Percentiles rank a stretch among this genome's conserved stretches.
Evolutionary conservation across 2,888 invertebrate genomes (phyloP).

Genomic region (Epicampocera succincta): DNA sequence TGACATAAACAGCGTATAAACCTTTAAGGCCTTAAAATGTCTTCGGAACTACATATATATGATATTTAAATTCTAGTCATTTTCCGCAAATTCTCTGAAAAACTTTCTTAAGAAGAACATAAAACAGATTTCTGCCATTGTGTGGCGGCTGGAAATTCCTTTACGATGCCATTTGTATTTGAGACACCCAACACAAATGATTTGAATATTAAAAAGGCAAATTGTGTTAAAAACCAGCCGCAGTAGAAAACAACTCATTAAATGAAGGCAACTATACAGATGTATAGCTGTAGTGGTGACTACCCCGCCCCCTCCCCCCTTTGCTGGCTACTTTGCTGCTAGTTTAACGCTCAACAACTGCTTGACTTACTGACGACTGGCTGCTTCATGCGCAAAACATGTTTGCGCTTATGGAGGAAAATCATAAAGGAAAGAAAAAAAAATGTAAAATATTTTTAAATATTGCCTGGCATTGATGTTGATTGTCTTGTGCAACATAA

Average conservation of each 20-base stretch:
- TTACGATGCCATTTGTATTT: slow-evolving; percentile 41
- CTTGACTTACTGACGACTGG: slow-evolving; percentile 9
- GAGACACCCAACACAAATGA: slow-evolving; percentile 50
- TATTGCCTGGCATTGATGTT: slow-evolving; percentile 14
- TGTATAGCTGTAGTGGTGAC: slow-evolving; percentile 4
- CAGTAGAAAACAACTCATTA: slow-evolving; percentile 50
- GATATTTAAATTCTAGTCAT: slow-evolving; percentile 50
- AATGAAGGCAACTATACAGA: slow-evolving; percentile 23
- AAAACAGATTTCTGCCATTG: slow-evolving; percentile 31
- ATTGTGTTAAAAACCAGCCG: slow-evolving; percentile 22
- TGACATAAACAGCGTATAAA: background rate
- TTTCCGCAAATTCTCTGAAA: slow-evolving; percentile 20
- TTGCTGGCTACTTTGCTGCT: too few relatives aligned
- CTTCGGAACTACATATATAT: slow-evolving; percentile 10
- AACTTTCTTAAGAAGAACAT: slow-evolving; percentile 20
- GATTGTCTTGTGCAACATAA: slow-evolving; percentile 24
- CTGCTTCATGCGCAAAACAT: slow-evolving; percentile 51
- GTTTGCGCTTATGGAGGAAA: slow-evolving; percentile 55
- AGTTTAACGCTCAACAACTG: slow-evolving; percentile 24
- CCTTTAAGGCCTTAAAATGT: slow-evolving; percentile 23
- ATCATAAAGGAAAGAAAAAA: too few relatives aligned
- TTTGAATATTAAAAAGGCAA: slow-evolving; percentile 63
- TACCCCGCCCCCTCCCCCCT: too few relatives aligned
- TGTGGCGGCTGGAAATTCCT: slow-evolving; percentile 29
- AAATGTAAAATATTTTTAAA: slow-evolving; percentile 12